Percentiles rank a stretch among this genome's conserved stretches.
These are phyloP conservation scores for Temnothorax nylanderi DNA, from an alignment of 1,140 invertebrate genomes.

Conservation along the genomic window DNA sequence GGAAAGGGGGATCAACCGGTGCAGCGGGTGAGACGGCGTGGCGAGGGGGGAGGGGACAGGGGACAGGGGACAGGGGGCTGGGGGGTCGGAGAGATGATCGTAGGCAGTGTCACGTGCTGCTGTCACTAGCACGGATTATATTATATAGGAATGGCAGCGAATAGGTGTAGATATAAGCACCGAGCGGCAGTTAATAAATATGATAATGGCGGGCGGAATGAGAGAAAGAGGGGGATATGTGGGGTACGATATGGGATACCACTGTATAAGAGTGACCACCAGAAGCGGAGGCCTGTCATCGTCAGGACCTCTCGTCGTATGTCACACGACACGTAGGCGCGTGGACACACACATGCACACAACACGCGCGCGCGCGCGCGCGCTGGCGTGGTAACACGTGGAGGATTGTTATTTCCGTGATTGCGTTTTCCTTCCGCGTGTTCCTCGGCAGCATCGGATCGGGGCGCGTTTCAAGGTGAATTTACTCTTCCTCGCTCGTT, in stretches of 20 bases:
- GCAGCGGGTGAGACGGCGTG: background rate
- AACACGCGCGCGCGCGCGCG: constrained; percentile 60
- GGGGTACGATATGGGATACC: constrained; percentile 79
- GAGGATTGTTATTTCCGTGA: constrained; percentile 68
- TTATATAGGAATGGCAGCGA: constrained; percentile 83
- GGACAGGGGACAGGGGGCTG: too few relatives aligned
- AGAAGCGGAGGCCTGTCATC: constrained; percentile 82
- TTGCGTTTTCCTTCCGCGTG: background rate
- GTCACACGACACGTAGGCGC: constrained; percentile 74
- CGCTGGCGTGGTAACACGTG: constrained; percentile 52
- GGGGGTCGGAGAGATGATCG: constrained; percentile 9
- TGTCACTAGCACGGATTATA: constrained; percentile 85
- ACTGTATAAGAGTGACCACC: constrained; percentile 84
- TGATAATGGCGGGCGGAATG: constrained; percentile 83
- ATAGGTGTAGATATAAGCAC: constrained; percentile 84
- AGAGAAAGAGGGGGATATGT: constrained; percentile 65
- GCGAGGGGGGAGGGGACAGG: background rate
- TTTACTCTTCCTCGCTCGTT: background rate
- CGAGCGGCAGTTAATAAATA: constrained; percentile 85
- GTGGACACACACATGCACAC: constrained; percentile 31
- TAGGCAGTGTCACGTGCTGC: constrained; percentile 81
- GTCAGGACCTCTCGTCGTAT: constrained; percentile 84
- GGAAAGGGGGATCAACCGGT: constrained; percentile 4
- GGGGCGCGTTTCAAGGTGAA: constrained; percentile 54
- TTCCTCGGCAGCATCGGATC: constrained; percentile 76